phyloP scores from a whole-genome alignment of 1,140 invertebrate species.

The Drosophila willistoni region DNA sequence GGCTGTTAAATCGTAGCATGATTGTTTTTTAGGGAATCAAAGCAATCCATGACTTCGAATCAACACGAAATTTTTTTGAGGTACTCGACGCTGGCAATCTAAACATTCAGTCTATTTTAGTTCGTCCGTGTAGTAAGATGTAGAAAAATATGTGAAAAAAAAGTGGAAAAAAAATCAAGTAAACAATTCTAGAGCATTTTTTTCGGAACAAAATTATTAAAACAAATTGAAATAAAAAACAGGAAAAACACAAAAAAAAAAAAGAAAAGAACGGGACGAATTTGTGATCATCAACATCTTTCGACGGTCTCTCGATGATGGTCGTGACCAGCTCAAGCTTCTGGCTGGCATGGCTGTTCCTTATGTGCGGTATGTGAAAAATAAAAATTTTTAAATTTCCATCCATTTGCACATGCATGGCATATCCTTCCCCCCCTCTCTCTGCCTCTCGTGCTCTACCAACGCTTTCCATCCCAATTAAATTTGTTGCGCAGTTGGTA shows the following conservation, averaged over 20 bases:
- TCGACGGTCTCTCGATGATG: not conserved
- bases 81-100: too few species aligned
- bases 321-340: not conserved
- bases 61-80: too few species aligned
- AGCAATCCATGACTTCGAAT: too few species aligned
- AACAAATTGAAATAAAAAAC: not conserved
- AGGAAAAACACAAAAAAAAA: not conserved
- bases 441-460: too few species aligned
- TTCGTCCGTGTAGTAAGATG: too few species aligned
- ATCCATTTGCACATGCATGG: not conserved
- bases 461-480: not conserved
- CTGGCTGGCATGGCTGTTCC: not conserved
- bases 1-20: too few species aligned
- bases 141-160: too few species aligned
- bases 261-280: not conserved
- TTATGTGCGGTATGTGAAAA: slow-evolving; percentile 12
- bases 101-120: too few species aligned
- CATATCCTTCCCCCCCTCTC: not conserved
- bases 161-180: too few species aligned
- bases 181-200: too few species aligned
- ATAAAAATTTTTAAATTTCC: not conserved
- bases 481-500: slow-evolving; percentile 15
- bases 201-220: not conserved
- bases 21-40: too few species aligned
- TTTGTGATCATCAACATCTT: not conserved